Evolutionary conservation across 2,888 invertebrate genomes (phyloP), one percentile per base, ranked within the genome.

Genomic region (Brachypalpus laphriformis): DNA sequence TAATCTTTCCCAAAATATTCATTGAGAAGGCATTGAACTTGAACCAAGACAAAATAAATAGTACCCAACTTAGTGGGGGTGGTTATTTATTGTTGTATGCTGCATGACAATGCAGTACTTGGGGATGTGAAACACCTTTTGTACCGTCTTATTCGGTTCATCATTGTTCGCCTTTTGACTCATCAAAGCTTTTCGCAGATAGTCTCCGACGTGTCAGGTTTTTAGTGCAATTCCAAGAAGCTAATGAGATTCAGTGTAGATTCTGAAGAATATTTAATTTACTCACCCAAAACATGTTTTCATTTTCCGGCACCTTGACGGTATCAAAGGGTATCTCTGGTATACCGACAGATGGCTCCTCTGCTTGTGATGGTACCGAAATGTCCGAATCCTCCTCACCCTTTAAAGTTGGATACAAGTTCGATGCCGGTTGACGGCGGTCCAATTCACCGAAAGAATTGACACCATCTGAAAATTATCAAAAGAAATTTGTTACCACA

Each of bases 241-340:
- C 18, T 16, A 11, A 22, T 31, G 45, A 42, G 28, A 56, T 14
- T 31, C 42, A 28, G 31, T 9, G n/a, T 45, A 57, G 45, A 22
- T 28, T 11, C 9, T 8, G 5, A 57, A 31, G 8, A 20, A 40
- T 8, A 11, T 11, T 9, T 28, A 16, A 9, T 51, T 37, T 31
- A 83, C 90, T 77, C 90, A 91, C 90, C 91, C 91, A 91, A 87
- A 90, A 91, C 89, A 90, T 90, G 49, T 91, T 91, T 66, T 91
- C 90, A 77, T 89, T 89, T 75, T 90, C 90, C 0, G 91, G 91
- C 56, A 91, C 91, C 76, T 91, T 90, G n/a, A 91, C 88, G 20
- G 90, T 89, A 56, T 90, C 88, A 34, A 90, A 91, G n/a, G 90
- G 89, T 71, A 91, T 85, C 82, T 91, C 91, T 18, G 89, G 87